Evolutionary conservation across 1,140 invertebrate species (phyloP).

Genomic region (Oryctes rhinoceros): DNA sequence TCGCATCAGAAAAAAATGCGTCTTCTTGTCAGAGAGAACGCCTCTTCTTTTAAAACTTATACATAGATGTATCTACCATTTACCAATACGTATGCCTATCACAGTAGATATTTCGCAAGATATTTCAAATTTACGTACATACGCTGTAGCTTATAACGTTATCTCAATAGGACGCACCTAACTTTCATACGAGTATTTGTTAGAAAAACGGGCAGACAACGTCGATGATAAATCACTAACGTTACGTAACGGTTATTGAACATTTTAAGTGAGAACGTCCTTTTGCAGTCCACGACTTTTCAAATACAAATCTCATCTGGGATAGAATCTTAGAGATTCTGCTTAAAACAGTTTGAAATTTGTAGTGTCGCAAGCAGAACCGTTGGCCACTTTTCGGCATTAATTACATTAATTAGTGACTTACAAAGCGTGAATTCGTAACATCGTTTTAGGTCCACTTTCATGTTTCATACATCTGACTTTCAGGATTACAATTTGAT

Average conservation of each 20-base stretch:
- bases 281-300: neutral
- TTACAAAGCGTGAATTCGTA: constrained; percentile 1
- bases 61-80: neutral
- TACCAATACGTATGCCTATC: neutral
- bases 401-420: constrained; percentile 30
- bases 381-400: neutral
- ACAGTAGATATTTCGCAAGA: neutral
- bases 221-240: neutral
- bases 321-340: neutral
- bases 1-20: constrained; percentile 48
- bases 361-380: neutral
- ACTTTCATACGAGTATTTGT: neutral
- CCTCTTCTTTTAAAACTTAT: constrained; percentile 10
- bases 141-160: neutral
- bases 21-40: constrained; percentile 19
- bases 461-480: neutral
- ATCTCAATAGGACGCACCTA: neutral
- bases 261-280: neutral
- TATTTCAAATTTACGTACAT: neutral
- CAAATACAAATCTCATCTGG: neutral
- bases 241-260: constrained; percentile 4
- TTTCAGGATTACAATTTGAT: constrained; percentile 11
- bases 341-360: neutral
- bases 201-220: neutral
- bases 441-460: neutral